Evolutionary conservation across 2,888 invertebrate genomes (phyloP), one percentile per base, ranked within the genome.

Genomic region (Chrysolina oricalcia): DNA sequence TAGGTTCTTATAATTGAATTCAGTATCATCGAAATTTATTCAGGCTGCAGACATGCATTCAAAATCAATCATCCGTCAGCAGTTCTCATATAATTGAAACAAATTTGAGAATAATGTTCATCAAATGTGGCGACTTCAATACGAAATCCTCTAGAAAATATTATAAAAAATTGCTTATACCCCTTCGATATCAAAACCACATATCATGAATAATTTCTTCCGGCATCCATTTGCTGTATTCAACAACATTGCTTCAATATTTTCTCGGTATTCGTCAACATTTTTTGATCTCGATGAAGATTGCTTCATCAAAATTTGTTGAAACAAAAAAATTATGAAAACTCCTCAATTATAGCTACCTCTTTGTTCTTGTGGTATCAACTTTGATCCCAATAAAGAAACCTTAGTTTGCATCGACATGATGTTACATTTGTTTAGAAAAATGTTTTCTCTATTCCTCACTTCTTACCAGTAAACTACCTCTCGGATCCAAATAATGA

Each of bases 181-280:
- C 15, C 1, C 27, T 64, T 19, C 41, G 17, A 64, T 64, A 64
- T 64, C 64, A 64, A 64, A 64, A 64, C 64, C 64, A 64, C 64
- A 64, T 64, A 64, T 19, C 17, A 64, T 41, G 41, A 41, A 43
- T 3, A 64, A 27, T 19, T 17, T 64, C 41, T n/a, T 43, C 41
- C 41, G 64, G 15, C 17, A 41, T 64, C 35, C 13, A 41, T 64
- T 41, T n/a, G 64, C 17, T 19, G 41, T 64, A 19, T 41, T 19
- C 41, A 64, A 64, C 43, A 64, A 64, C 3, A 64, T 17, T 1
- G 10, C 64, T 41, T 64, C 8, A 0, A 64, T 9, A 41, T 64
- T 19, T 17, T 64, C n/a, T 1, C 64, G 10, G n/a, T 41, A 64
- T n/a, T 64, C 41, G 35, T 64, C 64, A 10, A 64, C 41, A 43